phyloP scores from a whole-genome alignment of 2,113 vertebrate species.

The Archocentrus centrarchus region DNA sequence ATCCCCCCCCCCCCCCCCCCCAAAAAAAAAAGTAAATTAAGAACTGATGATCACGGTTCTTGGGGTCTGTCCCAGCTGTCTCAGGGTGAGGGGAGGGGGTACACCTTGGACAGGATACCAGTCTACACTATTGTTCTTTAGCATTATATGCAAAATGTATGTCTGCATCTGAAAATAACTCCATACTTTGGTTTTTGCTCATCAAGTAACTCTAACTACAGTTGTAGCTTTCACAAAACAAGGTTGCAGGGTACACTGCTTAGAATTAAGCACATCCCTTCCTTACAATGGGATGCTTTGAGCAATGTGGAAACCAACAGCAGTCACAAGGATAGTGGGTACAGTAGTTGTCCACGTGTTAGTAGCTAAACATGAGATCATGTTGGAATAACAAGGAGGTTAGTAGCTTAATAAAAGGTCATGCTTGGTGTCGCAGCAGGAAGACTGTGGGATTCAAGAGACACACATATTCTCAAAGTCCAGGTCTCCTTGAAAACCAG shows the following conservation, averaged over 20 bases:
- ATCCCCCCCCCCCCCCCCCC: no score
- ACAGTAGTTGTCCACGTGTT: slow-evolving; percentile 41
- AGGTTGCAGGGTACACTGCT: not conserved
- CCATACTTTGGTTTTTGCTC: not conserved
- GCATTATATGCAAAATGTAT: not conserved
- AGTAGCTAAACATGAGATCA: slow-evolving; percentile 47
- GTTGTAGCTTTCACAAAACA: slow-evolving; percentile 2
- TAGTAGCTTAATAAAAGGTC: slow-evolving; percentile 27
- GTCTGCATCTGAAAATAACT: not conserved
- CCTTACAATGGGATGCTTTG: slow-evolving; percentile 38
- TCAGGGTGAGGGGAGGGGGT: not conserved
- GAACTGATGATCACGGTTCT: no score
- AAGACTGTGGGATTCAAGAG: not conserved
- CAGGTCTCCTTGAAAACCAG: not conserved
- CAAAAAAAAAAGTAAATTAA: no score
- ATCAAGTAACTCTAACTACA: not conserved
- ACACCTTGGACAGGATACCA: not conserved
- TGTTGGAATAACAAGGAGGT: slow-evolving; percentile 45
- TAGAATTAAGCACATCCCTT: not conserved
- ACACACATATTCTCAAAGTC: not conserved
- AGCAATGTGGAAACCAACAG: not conserved
- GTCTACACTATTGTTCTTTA: not conserved
- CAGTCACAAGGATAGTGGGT: slow-evolving; percentile 43
- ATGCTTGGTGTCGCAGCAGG: slow-evolving; percentile 34
- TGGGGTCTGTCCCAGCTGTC: not conserved